Evolutionary conservation across 1,140 invertebrate genomes (phyloP), one percentile per base, ranked within the genome.

Genomic region (Drosophila erecta): DNA sequence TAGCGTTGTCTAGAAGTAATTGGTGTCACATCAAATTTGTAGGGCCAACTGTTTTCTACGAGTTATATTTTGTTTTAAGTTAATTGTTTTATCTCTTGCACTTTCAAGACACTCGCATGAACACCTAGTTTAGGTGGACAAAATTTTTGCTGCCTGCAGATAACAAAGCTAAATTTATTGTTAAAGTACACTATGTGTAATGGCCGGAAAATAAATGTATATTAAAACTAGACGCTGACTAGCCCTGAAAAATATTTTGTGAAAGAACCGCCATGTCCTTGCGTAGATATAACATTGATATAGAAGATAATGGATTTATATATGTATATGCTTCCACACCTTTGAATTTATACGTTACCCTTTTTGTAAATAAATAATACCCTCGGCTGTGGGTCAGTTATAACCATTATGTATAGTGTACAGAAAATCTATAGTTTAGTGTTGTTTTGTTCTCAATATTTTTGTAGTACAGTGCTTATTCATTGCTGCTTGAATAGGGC

Each of bases 331-430:
- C 79, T 83, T 83, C 79, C 76, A 83, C 57, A 78, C 61, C 60
- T 55, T 74, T 84, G 54, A 81, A 81, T 75, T 81, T 75, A 87
- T 76, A 76, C 76, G 67, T 86, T 74, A 70, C 53, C 64, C 43
- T 66, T 69, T 76, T 79, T 87, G 75, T 86, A 86, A 86, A 86
- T 86, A 86, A 89, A 86, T 58, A 57, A 74, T 59, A 44, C 61
- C 78, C 78, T 67, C 60, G 61, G 75, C 83, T 71, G 69, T 64
- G 83, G 81, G 49, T 86, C 65, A 80, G 60, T 61, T 73, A 54
- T 38, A 65, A 54, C 38, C 30, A 66, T 20, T 30, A 38, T 27
- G 7, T 20, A 20, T 17, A 47, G 6, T 17, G 12, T 14, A 17
- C 22, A n/a, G 12, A 11, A 24, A 24, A 46, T 20, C 14, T 60